Conservation (phyloP, 2,888 invertebrate species). For the Tridacna crocea region DNA sequence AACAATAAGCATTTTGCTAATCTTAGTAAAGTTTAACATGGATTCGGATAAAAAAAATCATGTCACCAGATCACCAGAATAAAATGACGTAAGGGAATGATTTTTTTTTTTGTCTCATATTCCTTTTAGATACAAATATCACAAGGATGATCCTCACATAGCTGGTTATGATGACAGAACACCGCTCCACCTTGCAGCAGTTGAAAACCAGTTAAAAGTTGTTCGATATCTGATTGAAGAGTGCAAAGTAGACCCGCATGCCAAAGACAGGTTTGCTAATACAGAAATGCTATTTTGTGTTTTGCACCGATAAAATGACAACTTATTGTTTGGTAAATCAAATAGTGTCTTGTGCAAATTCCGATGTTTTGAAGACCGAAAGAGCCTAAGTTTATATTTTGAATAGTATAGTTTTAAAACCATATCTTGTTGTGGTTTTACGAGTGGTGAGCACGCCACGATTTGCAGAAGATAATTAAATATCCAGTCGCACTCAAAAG, state of each 20-base stretch:
- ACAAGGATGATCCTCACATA: background rate
- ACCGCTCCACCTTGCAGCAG: background rate
- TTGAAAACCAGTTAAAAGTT: background rate
- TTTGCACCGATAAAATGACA: background rate
- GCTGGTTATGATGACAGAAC: background rate
- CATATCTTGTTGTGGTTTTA: no score
- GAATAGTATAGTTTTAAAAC: no score
- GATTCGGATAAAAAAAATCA: background rate
- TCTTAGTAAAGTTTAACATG: background rate
- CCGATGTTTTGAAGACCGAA: no score
- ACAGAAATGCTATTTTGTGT: background rate
- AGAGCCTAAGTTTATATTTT: no score
- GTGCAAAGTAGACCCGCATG: background rate
- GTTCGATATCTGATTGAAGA: background rate
- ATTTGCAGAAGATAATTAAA: no score
- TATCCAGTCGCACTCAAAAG: no score
- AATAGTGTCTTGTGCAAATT: background rate
- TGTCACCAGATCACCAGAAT: background rate
- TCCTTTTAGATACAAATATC: background rate
- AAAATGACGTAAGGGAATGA: background rate
- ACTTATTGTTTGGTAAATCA: background rate
- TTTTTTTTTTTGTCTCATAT: background rate
- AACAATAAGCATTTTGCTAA: background rate
- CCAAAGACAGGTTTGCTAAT: conserved; percentile 5
- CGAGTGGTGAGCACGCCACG: no score